These are phyloP conservation scores for Drosophila teissieri DNA, from an alignment of 1,140 invertebrate genomes.

Conservation along the genomic window DNA sequence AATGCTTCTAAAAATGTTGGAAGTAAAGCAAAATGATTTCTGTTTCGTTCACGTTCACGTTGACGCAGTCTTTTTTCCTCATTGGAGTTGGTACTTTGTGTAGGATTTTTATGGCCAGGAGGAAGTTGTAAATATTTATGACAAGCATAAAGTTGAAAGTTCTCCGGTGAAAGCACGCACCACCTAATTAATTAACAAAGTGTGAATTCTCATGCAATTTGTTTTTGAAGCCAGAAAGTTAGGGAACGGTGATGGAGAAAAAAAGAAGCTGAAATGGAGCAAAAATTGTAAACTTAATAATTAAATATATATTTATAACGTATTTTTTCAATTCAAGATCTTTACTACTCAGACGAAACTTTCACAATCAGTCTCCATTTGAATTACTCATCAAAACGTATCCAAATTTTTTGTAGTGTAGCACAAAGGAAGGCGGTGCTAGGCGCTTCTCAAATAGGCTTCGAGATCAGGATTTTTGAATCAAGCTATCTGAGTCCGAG, in stretches of 20 bases:
- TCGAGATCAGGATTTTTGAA: slow-evolving; percentile 19
- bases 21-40: slow-evolving; percentile 48
- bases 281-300: neutral
- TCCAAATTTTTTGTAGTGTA: slow-evolving; percentile 15
- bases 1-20: slow-evolving; percentile 55
- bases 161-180: slow-evolving; percentile 54
- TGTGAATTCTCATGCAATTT: slow-evolving; percentile 64
- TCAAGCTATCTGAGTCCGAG: slow-evolving; percentile 13
- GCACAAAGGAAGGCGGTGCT: slow-evolving; percentile 22
- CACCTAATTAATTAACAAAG: slow-evolving; percentile 77
- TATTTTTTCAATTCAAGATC: neutral
- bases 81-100: slow-evolving; percentile 42
- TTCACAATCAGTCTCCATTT: slow-evolving; percentile 7
- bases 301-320: too few species aligned
- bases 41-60: slow-evolving; percentile 29
- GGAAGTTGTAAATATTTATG: slow-evolving; percentile 80
- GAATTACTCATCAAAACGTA: neutral
- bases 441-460: slow-evolving; percentile 34
- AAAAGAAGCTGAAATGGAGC: too few species aligned
- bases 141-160: slow-evolving; percentile 61
- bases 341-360: neutral
- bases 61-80: slow-evolving; percentile 27
- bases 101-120: slow-evolving; percentile 64
- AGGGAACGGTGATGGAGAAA: neutral
- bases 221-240: slow-evolving; percentile 2